Base-by-base conservation (phyloP, 2,797 vertebrate genomes). In the Cyclopterus lumpus region DNA sequence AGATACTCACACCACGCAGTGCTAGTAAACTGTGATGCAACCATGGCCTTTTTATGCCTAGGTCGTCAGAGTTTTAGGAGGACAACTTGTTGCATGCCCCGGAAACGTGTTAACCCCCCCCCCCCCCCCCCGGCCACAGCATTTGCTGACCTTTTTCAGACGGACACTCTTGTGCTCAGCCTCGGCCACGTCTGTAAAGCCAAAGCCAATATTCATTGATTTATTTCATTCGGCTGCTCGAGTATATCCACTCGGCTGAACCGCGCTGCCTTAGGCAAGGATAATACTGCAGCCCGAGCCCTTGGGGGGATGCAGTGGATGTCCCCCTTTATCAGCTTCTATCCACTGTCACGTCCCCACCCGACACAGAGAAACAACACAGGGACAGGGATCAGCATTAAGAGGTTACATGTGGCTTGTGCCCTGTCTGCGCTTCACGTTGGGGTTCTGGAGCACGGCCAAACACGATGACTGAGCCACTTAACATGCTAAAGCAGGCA, bases 101-200 rank as follows among this genome's bases (percentile, higher is more conserved):
- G 68, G 63, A 73, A 84, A 86, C 2, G 34, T 86, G 83, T 84
- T 42, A 30, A 18, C 44, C 67, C 65, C 71, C 44, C 53, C 6
- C 64, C 70, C 44, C 53, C 44, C 67, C 65, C 40, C 42, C n/a
- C 4, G 10, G 71, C 71, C 49, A 74, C 62, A 73, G 77, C 73
- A 67, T 85, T 87, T 84, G 81, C 64, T 87, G 88, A 91, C 91
- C 88, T 91, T 93, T 12, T 93, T 85, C 80, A 84, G 75, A 84
- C 85, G 72, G 84, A 64, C 87, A 57, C 10, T 44, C 75, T 81
- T 65, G 78, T 73, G 75, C 79, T 79, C 79, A 38, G 78, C 63
- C 51, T 12, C 1, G 53, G 64, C 77, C 71, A 66, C 16, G 63
- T 87, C 85, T 63, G 71, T 63, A 76, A 77, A 88, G 79, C 79